Percentiles rank a stretch among this genome's conserved stretches.
Conservation (phyloP, 2,888 invertebrate species). For the Punctoribates punctum region DNA sequence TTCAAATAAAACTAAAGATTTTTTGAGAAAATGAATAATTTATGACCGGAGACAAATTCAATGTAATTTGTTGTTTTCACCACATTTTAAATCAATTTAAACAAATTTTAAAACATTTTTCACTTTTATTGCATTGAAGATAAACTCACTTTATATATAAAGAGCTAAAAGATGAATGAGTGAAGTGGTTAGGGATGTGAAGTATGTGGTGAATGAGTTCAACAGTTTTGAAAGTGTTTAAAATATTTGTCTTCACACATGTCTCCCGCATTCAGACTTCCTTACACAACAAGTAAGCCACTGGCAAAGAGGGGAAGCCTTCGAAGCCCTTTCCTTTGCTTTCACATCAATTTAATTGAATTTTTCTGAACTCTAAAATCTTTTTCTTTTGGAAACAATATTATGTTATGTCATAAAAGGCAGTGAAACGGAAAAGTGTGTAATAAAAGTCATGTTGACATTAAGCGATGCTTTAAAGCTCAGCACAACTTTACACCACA, state of each 20-base stretch:
- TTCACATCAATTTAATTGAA: slow-evolving; percentile 7
- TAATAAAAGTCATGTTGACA: slow-evolving; percentile 35
- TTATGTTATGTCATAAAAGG: background rate
- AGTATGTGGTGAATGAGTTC: background rate
- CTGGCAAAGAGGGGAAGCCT: background rate
- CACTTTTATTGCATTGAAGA: too few species aligned
- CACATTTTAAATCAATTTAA: too few species aligned
- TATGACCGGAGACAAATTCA: too few species aligned
- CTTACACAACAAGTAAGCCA: background rate
- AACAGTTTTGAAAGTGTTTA: background rate
- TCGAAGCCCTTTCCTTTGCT: background rate
- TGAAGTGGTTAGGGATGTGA: too few species aligned
- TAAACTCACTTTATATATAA: too few species aligned
- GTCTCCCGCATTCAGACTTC: slow-evolving; percentile 32
- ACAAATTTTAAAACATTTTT: too few species aligned
- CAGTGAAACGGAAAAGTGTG: slow-evolving; percentile 22
- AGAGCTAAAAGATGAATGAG: too few species aligned
- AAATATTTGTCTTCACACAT: background rate
- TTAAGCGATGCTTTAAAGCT: background rate
- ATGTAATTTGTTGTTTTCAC: too few species aligned
- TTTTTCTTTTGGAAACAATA: background rate
- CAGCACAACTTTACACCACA: background rate
- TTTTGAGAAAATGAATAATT: too few species aligned
- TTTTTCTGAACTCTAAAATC: slow-evolving; percentile 15
- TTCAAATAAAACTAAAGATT: too few species aligned